Evolutionary conservation across 2,888 invertebrate species (phyloP).

Genomic region (Volucella zonaria): DNA sequence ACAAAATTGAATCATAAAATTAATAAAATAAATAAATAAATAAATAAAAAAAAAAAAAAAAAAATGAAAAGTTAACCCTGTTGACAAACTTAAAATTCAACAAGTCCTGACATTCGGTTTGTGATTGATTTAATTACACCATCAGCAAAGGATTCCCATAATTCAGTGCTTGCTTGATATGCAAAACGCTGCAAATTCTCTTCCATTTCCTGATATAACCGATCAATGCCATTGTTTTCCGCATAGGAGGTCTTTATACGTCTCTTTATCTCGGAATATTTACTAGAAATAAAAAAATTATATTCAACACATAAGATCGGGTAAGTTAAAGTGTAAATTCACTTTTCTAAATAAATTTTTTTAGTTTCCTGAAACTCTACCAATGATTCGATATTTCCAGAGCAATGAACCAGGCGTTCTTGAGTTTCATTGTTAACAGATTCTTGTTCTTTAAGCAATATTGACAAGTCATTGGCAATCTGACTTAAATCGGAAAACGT

Average conservation of each 20-base stretch:
- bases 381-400: conserved; percentile 33
- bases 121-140: conserved; percentile 17
- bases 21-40: conserved; percentile 9
- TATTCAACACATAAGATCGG: not conserved
- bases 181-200: not conserved
- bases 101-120: conserved; percentile 1
- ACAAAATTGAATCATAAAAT: not conserved
- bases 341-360: conserved; percentile 44
- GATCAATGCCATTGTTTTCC: not conserved
- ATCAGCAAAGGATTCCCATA: conserved; percentile 31
- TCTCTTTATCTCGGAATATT: not conserved
- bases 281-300: conserved; percentile 15
- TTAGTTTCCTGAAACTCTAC: conserved; percentile 33
- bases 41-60: not conserved
- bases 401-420: conserved; percentile 16
- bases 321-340: not conserved
- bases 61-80: not conserved
- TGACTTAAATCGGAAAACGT: conserved; percentile 2
- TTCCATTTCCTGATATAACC: not conserved
- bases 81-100: conserved; percentile 11
- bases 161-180: not conserved
- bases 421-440: conserved; percentile 32
- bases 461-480: conserved; percentile 10
- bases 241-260: conserved; percentile 7
- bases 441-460: conserved; percentile 28